Conservation (phyloP, 2,888 invertebrate genomes). For the Drosophila sordidula region DNA sequence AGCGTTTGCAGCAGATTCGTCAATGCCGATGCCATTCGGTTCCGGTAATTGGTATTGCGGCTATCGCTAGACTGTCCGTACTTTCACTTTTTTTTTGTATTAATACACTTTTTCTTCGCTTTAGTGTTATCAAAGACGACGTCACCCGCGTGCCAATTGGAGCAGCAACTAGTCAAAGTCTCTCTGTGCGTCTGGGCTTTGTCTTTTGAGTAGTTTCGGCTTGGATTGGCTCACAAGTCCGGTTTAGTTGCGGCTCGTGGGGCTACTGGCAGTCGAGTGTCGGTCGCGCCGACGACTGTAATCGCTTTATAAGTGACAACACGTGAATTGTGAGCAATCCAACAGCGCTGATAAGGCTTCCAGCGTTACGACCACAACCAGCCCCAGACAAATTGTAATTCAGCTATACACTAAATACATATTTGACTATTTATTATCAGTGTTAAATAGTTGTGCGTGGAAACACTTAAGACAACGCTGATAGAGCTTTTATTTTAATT, state of each 20-base stretch:
- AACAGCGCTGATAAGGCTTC: conserved; percentile 50
- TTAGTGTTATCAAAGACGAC: conserved; percentile 31
- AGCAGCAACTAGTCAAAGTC: conserved; percentile 30
- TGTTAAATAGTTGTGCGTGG: conserved; percentile 15
- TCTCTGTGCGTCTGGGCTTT: not conserved
- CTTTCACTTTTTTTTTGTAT: conserved; percentile 63
- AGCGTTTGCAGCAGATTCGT: conserved; percentile 76
- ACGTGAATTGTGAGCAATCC: conserved; percentile 55
- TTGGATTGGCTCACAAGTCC: conserved; percentile 38
- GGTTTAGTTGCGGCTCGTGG: conserved; percentile 43
- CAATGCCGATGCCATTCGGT: conserved; percentile 74
- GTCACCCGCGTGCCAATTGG: conserved; percentile 45
- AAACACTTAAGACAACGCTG: not conserved
- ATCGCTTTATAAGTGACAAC: conserved; percentile 76
- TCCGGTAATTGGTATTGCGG: conserved; percentile 16
- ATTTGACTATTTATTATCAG: conserved; percentile 16
- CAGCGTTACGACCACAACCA: conserved; percentile 4
- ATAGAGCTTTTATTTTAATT: too few relatives aligned
- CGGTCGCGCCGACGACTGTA: conserved; percentile 47
- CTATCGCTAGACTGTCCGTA: conserved; percentile 17
- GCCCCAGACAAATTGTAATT: conserved; percentile 21
- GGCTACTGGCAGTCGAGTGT: conserved; percentile 58
- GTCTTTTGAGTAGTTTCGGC: conserved; percentile 3
- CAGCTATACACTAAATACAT: not conserved
- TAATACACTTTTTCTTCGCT: not conserved